Conservation (phyloP, 2,888 invertebrate species). For the Salpingus planirostris region DNA sequence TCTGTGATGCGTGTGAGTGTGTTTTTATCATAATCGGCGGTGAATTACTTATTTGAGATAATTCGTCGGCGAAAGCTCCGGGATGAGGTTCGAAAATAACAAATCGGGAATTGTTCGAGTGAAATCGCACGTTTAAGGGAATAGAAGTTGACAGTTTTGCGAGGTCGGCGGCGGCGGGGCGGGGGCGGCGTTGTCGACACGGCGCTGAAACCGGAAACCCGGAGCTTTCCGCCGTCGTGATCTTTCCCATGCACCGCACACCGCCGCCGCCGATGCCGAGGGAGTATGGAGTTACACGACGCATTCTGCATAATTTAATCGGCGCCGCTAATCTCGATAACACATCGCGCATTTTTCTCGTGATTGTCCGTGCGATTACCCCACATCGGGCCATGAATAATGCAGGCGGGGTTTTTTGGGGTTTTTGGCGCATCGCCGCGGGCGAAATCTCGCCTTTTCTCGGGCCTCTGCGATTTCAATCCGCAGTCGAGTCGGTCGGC, state of each 20-base stretch:
- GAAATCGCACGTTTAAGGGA: conserved; percentile 25
- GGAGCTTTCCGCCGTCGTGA: conserved; percentile 34
- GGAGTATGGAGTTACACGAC: conserved; percentile 37
- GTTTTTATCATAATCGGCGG: too few relatives aligned
- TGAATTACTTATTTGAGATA: too few relatives aligned
- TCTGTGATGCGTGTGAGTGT: too few relatives aligned
- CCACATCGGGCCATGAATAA: too few relatives aligned
- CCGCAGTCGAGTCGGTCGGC: conserved; percentile 28
- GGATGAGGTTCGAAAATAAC: conserved; percentile 12
- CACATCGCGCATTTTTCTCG: too few relatives aligned
- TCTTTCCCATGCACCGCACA: conserved; percentile 23
- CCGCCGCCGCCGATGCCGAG: too few relatives aligned
- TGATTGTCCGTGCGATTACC: too few relatives aligned
- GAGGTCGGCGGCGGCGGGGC: conserved; percentile 21
- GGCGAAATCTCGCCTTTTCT: conserved; percentile 31
- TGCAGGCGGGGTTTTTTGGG: too few relatives aligned
- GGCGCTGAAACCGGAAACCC: conserved; percentile 35
- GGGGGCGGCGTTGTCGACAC: conserved; percentile 23
- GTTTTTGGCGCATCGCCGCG: too few relatives aligned
- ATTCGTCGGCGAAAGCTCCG: too few relatives aligned
- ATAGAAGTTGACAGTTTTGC: conserved; percentile 30
- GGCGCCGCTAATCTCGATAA: conserved; percentile 16
- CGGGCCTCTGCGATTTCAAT: conserved; percentile 33
- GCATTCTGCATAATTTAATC: conserved; percentile 31
- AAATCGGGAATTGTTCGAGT: conserved; percentile 13